Evolutionary conservation across 2,113 vertebrate species (phyloP).

Genomic region (Oncorhynchus mykiss): DNA sequence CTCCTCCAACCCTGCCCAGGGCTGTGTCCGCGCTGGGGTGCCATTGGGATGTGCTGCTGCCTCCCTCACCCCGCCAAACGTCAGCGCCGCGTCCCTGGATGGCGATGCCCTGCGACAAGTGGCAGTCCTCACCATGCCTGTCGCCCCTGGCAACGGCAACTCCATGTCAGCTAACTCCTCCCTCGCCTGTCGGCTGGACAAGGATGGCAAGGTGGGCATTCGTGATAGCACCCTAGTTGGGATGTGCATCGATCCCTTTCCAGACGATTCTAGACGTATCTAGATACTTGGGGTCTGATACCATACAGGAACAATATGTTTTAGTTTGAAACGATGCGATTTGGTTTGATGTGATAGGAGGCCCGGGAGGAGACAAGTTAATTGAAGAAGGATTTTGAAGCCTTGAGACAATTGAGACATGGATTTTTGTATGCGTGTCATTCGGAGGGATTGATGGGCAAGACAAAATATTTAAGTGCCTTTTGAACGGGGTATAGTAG

Average conservation of each 20-base stretch:
- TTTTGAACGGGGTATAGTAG: too few relatives aligned
- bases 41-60: conserved; percentile 81
- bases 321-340: too few relatives aligned
- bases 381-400: too few relatives aligned
- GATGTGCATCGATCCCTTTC: neutral
- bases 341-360: too few relatives aligned
- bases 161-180: conserved; percentile 62
- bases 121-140: conserved; percentile 57
- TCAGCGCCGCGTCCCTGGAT: conserved; percentile 80
- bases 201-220: conserved; percentile 84
- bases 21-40: conserved; percentile 65
- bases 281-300: too few relatives aligned
- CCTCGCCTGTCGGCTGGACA: conserved; percentile 80
- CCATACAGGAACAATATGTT: too few relatives aligned
- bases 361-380: too few relatives aligned
- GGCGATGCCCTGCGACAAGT: conserved; percentile 68
- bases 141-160: conserved; percentile 65
- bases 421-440: too few relatives aligned
- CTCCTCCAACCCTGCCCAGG: conserved; percentile 63
- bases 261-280: too few relatives aligned
- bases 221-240: neutral
- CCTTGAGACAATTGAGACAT: too few relatives aligned
- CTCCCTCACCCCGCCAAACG: conserved; percentile 79
- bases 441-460: too few relatives aligned
- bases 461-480: too few relatives aligned